Percentiles rank a stretch among this genome's conserved stretches.
These are phyloP conservation scores for Euspilapteryx auroguttella DNA, from an alignment of 2,888 invertebrate species.

Conservation along the genomic window DNA sequence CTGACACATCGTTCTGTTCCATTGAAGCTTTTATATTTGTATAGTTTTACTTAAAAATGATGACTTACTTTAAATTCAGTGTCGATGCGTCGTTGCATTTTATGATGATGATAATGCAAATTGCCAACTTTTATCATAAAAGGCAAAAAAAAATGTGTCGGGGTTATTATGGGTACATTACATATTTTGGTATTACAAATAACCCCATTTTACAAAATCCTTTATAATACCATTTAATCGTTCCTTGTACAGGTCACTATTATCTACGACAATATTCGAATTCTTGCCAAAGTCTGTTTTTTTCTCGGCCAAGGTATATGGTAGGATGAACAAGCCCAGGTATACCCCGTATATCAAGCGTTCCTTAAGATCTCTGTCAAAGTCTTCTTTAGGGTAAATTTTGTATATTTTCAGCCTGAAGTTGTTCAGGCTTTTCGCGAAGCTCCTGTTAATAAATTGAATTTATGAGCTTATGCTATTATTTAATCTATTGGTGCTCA, in stretches of 20 bases:
- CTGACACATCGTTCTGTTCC: too few relatives aligned
- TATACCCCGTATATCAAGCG: conserved; percentile 3
- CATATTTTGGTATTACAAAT: conserved; percentile 1
- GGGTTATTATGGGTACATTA: too few relatives aligned
- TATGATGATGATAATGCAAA: too few relatives aligned
- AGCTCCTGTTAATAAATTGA: not conserved
- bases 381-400: conserved; percentile 5
- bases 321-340: conserved; percentile 4
- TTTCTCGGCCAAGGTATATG: conserved; percentile 5
- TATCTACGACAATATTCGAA: conserved; percentile 1
- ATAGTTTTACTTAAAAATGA: too few relatives aligned
- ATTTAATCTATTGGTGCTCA: too few relatives aligned
- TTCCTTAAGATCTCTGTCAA: conserved; percentile 5
- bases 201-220: conserved; percentile 5
- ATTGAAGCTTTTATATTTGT: too few relatives aligned
- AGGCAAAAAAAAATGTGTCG: too few relatives aligned
- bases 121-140: too few relatives aligned
- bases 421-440: not conserved
- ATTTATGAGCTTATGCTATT: too few relatives aligned
- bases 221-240: conserved; percentile 5
- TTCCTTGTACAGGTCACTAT: conserved; percentile 3
- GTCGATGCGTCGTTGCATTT: too few relatives aligned
- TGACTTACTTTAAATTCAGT: too few relatives aligned
- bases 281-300: conserved; percentile 5
- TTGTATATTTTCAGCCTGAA: conserved; percentile 2